Conservation (phyloP, 2,888 invertebrate genomes). For the Myopa testacea region DNA sequence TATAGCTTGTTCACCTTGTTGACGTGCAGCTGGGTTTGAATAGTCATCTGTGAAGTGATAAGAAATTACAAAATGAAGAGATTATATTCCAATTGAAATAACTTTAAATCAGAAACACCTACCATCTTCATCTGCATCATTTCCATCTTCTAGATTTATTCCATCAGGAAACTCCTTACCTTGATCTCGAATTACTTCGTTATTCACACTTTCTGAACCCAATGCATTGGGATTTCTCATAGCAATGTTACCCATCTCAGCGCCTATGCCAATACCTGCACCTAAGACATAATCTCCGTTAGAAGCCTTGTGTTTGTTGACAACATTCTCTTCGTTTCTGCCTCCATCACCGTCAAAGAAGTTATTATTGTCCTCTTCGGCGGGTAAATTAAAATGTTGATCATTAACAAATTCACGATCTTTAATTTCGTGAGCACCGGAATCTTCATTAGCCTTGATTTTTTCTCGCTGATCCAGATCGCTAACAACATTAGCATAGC, state of each 20-base stretch:
- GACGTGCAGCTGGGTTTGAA: conserved; percentile 68
- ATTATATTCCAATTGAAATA: not conserved
- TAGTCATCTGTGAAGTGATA: conserved; percentile 69
- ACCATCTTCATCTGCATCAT: conserved; percentile 70
- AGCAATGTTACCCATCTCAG: conserved; percentile 55
- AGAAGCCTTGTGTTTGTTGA: conserved; percentile 35
- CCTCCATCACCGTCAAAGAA: conserved; percentile 58
- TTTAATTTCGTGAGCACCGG: conserved; percentile 66
- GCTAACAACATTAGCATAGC: conserved; percentile 62
- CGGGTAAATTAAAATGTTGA: conserved; percentile 63
- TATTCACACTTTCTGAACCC: conserved; percentile 67
- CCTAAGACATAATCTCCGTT: conserved; percentile 49
- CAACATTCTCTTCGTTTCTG: conserved; percentile 43
- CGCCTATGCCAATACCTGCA: conserved; percentile 51
- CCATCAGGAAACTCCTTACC: conserved; percentile 67
- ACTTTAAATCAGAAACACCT: conserved; percentile 42
- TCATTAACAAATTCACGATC: conserved; percentile 62
- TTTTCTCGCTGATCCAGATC: conserved; percentile 55
- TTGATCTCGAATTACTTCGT: conserved; percentile 69
- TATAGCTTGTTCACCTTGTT: conserved; percentile 70
- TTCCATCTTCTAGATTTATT: conserved; percentile 65
- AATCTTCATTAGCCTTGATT: conserved; percentile 57
- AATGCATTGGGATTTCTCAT: conserved; percentile 58
- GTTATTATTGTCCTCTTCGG: conserved; percentile 60
- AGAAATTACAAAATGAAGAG: conserved; percentile 16